Conservation (phyloP, 2,113 vertebrate genomes). For the Neodontobutis hainanensis region DNA sequence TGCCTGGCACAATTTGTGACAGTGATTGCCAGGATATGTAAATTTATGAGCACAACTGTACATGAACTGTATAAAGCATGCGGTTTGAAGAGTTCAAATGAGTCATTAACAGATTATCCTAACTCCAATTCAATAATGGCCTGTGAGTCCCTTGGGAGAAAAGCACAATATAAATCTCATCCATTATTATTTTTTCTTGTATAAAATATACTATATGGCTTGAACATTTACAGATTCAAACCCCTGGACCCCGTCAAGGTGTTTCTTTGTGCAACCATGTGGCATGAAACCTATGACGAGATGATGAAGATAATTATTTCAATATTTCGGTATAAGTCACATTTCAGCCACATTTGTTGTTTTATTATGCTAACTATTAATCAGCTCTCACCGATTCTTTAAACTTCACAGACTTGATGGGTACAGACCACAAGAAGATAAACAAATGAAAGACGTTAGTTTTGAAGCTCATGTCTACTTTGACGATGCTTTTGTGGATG, state of each 20-base stretch:
- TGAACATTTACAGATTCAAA: not conserved
- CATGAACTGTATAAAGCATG: too few species aligned
- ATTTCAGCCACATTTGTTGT: not conserved
- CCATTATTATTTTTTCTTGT: not conserved
- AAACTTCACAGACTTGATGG: conserved; percentile 64
- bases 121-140: too few species aligned
- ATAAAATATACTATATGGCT: too few species aligned
- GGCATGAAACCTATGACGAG: conserved; percentile 78
- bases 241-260: conserved; percentile 19
- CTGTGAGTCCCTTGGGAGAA: too few species aligned
- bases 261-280: conserved; percentile 80
- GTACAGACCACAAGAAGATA: conserved; percentile 59
- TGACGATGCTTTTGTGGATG: conserved; percentile 62
- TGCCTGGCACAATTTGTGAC: too few species aligned
- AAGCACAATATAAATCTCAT: too few species aligned
- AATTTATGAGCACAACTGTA: too few species aligned
- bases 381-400: not conserved
- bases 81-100: too few species aligned
- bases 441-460: conserved; percentile 12
- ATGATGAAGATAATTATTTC: conserved; percentile 79
- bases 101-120: too few species aligned
- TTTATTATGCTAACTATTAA: too few species aligned
- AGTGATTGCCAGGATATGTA: too few species aligned
- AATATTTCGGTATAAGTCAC: conserved; percentile 71
- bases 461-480: conserved; percentile 74